These are phyloP conservation scores for Percopsis transmontana DNA, from an alignment of 2,113 vertebrate species.

Conservation along the genomic window DNA sequence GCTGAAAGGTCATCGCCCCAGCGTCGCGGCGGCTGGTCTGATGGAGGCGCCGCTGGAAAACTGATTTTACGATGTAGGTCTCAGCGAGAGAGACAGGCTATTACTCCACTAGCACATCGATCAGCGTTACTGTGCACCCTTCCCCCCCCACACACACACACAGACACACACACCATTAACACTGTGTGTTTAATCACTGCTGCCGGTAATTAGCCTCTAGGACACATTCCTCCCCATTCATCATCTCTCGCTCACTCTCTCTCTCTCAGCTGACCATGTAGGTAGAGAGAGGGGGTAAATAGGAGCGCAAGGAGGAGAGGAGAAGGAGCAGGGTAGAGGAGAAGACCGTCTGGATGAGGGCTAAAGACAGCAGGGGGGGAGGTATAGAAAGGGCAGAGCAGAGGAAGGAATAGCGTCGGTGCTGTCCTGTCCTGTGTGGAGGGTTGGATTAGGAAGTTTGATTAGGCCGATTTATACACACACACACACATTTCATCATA, in stretches of 20 bases:
- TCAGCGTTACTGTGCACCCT: not conserved
- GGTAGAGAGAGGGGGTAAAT: not conserved
- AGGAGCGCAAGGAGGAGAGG: not conserved
- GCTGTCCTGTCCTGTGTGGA: slow-evolving; percentile 40
- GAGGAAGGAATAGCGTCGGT: not conserved
- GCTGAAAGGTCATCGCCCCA: too few species aligned
- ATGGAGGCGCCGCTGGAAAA: not conserved
- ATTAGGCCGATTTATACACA: slow-evolving; percentile 51
- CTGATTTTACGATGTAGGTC: not conserved
- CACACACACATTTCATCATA: slow-evolving; percentile 44
- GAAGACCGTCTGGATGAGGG: not conserved
- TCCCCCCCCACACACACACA: not conserved
- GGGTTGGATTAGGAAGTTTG: slow-evolving; percentile 52
- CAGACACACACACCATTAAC: slow-evolving; percentile 10
- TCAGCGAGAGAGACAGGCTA: not conserved
- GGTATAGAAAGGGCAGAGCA: not conserved
- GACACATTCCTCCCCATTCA: slow-evolving; percentile 42
- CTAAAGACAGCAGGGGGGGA: not conserved
- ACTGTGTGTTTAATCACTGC: slow-evolving; percentile 48
- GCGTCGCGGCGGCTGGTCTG: too few species aligned
- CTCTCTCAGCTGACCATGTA: slow-evolving; percentile 8
- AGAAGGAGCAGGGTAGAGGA: not conserved
- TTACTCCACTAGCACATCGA: not conserved
- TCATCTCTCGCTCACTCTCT: slow-evolving; percentile 36
- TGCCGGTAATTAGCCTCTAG: slow-evolving; percentile 48